These are phyloP conservation scores for Hippoglossus stenolepis DNA, from an alignment of 2,113 vertebrate species.

Conservation along the genomic window DNA sequence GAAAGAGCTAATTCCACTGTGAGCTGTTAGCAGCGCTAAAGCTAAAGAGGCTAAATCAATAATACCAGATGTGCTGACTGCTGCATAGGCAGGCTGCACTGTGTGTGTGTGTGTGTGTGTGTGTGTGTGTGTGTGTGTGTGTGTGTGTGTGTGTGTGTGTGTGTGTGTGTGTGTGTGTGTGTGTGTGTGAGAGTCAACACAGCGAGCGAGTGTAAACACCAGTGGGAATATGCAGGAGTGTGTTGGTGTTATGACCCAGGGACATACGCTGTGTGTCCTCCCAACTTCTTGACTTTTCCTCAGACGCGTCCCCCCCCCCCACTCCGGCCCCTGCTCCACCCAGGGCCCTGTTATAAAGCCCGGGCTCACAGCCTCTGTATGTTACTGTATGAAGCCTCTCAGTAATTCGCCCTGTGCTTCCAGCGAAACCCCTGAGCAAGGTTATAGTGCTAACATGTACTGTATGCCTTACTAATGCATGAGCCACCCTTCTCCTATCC, in stretches of 20 bases:
- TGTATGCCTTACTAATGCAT: conserved; percentile 79
- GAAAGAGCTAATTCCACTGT: background rate
- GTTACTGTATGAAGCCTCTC: conserved; percentile 69
- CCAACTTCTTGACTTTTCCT: conserved; percentile 46
- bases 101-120: too few species aligned
- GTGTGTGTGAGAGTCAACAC: conserved; percentile 30
- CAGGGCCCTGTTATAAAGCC: conserved; percentile 41
- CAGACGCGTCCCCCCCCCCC: conserved; percentile 32
- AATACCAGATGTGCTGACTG: too few species aligned
- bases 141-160: background rate
- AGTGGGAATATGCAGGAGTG: conserved; percentile 46
- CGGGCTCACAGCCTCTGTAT: conserved; percentile 52
- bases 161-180: conserved; percentile 16
- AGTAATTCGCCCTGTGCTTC: conserved; percentile 61
- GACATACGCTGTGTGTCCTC: conserved; percentile 47
- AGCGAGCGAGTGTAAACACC: conserved; percentile 25
- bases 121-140: too few species aligned
- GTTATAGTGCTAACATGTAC: conserved; percentile 76
- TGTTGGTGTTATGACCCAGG: conserved; percentile 61
- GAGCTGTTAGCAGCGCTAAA: background rate
- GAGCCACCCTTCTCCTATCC: conserved; percentile 72
- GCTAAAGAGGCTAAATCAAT: background rate
- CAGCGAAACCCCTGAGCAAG: conserved; percentile 74
- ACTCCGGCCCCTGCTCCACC: conserved; percentile 20
- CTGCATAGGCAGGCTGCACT: too few species aligned